phyloP scores from a whole-genome alignment of 2,113 vertebrate genomes.

The Syrmaticus mikado region DNA sequence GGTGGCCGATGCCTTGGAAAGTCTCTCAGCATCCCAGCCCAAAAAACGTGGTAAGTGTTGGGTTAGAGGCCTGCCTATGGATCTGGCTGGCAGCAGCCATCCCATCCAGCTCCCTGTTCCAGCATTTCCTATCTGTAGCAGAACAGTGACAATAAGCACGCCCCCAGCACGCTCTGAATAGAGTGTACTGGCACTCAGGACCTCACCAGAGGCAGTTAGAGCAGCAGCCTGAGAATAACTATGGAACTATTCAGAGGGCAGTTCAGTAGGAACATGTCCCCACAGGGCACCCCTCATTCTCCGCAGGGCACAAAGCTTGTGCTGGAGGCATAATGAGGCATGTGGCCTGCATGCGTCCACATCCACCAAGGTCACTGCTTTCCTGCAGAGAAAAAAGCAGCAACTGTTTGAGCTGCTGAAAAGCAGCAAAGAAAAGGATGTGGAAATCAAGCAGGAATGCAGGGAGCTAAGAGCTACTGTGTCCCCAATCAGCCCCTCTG shows the following conservation, averaged over 20 bases:
- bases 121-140: not conserved
- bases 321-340: slow-evolving; percentile 32
- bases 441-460: slow-evolving; percentile 28
- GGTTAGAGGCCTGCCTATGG: not conserved
- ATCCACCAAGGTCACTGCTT: slow-evolving; percentile 46
- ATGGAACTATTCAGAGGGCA: not conserved
- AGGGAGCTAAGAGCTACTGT: not conserved
- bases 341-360: not conserved
- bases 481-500: not conserved
- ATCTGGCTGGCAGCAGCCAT: not conserved
- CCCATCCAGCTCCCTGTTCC: not conserved
- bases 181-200: not conserved
- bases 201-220: not conserved
- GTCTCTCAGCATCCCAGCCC: slow-evolving; percentile 50
- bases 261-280: accelerated
- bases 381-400: not conserved
- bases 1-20: slow-evolving; percentile 32
- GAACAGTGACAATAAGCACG: not conserved
- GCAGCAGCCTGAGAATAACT: not conserved
- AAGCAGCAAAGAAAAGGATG: not conserved
- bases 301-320: slow-evolving; percentile 9
- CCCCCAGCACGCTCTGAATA: not conserved
- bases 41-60: slow-evolving; percentile 71
- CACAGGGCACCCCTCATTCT: not conserved
- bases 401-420: slow-evolving; percentile 21